phyloP scores from a whole-genome alignment of 2,888 invertebrate species.

The Gari tellinella region DNA sequence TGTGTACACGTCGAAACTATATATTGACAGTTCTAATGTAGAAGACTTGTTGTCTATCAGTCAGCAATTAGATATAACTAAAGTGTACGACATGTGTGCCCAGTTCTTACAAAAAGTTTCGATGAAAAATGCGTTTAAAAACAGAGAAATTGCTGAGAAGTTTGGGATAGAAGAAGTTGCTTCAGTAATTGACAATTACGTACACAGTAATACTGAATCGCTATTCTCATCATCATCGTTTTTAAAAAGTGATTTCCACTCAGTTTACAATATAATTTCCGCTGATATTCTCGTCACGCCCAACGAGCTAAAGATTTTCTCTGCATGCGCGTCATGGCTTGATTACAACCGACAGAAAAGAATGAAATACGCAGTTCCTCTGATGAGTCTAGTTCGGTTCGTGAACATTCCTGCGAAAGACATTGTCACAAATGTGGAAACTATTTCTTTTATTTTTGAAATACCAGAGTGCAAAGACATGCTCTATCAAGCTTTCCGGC shows the following conservation, averaged over 20 bases:
- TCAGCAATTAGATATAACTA: slow-evolving; percentile 62
- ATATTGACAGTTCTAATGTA: slow-evolving; percentile 62
- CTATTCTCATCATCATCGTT: slow-evolving; percentile 63
- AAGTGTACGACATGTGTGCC: slow-evolving; percentile 57
- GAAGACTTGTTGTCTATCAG: slow-evolving; percentile 67
- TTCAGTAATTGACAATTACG: slow-evolving; percentile 52
- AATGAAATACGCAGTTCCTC: slow-evolving; percentile 56
- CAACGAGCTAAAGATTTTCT: slow-evolving; percentile 72
- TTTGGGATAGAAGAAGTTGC: slow-evolving; percentile 63
- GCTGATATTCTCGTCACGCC: slow-evolving; percentile 62
- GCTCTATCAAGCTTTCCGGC: slow-evolving; percentile 70
- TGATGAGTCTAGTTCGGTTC: slow-evolving; percentile 70
- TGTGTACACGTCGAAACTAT: slow-evolving; percentile 71
- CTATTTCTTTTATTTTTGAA: slow-evolving; percentile 61
- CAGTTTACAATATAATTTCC: slow-evolving; percentile 63
- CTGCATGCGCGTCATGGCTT: slow-evolving; percentile 73
- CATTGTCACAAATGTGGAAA: slow-evolving; percentile 71
- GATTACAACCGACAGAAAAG: slow-evolving; percentile 68
- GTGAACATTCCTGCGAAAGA: slow-evolving; percentile 68
- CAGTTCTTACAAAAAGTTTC: slow-evolving; percentile 58
- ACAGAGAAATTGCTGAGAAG: slow-evolving; percentile 65
- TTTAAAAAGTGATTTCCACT: slow-evolving; percentile 53
- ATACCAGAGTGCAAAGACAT: slow-evolving; percentile 66
- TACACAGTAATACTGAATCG: slow-evolving; percentile 61
- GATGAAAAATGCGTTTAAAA: slow-evolving; percentile 59